phyloP scores from a whole-genome alignment of 2,797 vertebrate genomes.

The Knipowitschia caucasica region DNA sequence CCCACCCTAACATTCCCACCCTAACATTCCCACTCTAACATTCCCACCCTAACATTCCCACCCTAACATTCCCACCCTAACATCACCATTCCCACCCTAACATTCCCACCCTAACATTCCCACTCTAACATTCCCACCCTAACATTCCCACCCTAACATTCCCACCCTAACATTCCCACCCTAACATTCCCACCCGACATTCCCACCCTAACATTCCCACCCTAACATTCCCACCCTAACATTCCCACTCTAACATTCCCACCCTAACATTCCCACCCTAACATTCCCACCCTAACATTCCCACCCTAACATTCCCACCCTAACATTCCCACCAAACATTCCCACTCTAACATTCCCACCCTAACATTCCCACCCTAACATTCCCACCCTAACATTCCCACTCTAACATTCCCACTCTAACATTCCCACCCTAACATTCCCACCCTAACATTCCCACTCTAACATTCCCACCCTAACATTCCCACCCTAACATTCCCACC shows the following conservation, averaged over 20 bases:
- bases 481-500: too few species aligned
- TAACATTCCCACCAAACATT: conserved; percentile 78
- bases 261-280: conserved; percentile 78
- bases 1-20: conserved; percentile 78
- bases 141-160: conserved; percentile 77
- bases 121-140: conserved; percentile 78
- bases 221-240: too few species aligned
- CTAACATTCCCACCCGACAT: conserved; percentile 78
- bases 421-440: conserved; percentile 77
- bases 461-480: conserved; percentile 78
- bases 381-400: conserved; percentile 80
- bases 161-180: too few species aligned
- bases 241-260: conserved; percentile 80
- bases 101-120: conserved; percentile 79
- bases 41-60: conserved; percentile 80
- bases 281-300: conserved; percentile 77
- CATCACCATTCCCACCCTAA: too few species aligned
- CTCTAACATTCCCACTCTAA: conserved; percentile 78
- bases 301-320: too few species aligned
- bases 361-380: too few species aligned
- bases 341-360: conserved; percentile 78
- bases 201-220: conserved; percentile 77
- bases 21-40: too few species aligned
- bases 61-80: conserved; percentile 78
- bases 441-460: too few species aligned